Base-by-base conservation (phyloP, 1,140 invertebrate genomes). In the Belonocnema kinseyi region DNA sequence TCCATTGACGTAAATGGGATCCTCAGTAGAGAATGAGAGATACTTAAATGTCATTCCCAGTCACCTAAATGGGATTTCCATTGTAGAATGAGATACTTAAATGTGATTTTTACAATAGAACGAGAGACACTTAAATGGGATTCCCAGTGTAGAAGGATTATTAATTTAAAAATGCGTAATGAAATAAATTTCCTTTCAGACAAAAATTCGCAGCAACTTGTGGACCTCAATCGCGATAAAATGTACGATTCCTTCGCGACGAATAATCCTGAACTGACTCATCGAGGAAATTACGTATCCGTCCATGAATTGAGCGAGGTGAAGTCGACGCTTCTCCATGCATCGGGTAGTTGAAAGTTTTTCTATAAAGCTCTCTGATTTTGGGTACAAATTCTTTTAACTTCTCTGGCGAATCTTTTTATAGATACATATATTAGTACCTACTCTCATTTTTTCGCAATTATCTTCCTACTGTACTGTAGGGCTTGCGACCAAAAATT, bases 221-320 rank as follows among this genome's bases (percentile, higher is more conserved):
- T 85, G 33, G 79, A 85, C 40, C 79, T 83, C 50, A 83, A 80
- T 26, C 85, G 79, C 14, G 87, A 88, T 10, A 87, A 84, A 56
- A 81, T 72, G 13, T 75, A 81, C 40, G 85, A 89, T 26, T 81
- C 88, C 17, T 73, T 88, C 26, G 77, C 80, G 4, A 81, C 82
- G 61, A 80, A 58, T n/a, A 87, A 83, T 73, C 84, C 84, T 2
- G 89, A 89, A 79, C 78, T 90, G 33, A 85, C 81, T 74, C 90
- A 90, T 61, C 81, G 90, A 78, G 85, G 85, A 46, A 77, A 81
- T 16, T 87, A 88, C 52, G 75, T 87, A 10, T 88, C 89, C 4
- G 86, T 82, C 21, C 88, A 91, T 4, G 90, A 91, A 40, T 82
- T 90, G 0, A 87, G 78, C 13, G 90, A 91, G 79, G 90, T 91